These are phyloP conservation scores for Ornithorhynchus anatinus DNA, from an alignment of 2,113 vertebrate species.

Conservation along the genomic window DNA sequence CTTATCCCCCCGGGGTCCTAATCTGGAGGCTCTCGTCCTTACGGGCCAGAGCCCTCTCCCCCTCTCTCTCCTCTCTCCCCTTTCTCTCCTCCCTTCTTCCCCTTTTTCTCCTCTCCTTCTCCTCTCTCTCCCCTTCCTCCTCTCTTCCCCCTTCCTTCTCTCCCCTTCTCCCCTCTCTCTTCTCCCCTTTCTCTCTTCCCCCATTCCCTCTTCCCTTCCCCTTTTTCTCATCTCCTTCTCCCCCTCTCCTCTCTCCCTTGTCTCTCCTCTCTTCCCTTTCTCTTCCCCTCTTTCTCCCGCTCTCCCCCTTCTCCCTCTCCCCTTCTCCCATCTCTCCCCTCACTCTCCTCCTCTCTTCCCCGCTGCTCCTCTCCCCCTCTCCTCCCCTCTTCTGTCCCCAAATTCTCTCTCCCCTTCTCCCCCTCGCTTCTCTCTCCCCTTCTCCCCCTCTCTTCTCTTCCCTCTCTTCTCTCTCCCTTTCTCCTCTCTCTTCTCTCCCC, in stretches of 20 bases:
- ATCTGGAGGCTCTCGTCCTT: too few relatives aligned
- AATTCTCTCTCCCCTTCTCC: too few relatives aligned
- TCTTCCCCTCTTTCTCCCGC: not conserved
- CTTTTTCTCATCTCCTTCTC: not conserved
- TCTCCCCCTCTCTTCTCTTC: too few relatives aligned
- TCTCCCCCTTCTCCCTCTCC: not conserved
- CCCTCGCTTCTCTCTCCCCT: too few relatives aligned
- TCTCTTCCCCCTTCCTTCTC: not conserved
- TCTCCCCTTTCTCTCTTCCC: not conserved
- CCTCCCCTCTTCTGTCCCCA: too few relatives aligned
- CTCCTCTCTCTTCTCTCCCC: too few relatives aligned
- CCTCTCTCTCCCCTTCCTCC: not conserved
- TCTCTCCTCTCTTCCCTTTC: not conserved
- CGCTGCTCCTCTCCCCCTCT: too few relatives aligned
- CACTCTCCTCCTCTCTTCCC: not conserved
- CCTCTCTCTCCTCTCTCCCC: not conserved
- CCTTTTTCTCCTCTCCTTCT: not conserved
- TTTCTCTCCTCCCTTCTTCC: too few relatives aligned
- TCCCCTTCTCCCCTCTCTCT: not conserved
- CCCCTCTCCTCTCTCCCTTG: not conserved
- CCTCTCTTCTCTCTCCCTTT: too few relatives aligned
- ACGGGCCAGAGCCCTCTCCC: not conserved
- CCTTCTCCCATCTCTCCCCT: not conserved
- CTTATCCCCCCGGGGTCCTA: too few relatives aligned
- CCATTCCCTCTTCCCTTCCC: not conserved